A percentile compares a stretch with the other conserved stretches of the same genome.
Conservation (phyloP, 2,113 vertebrate species). For the Pseudopodoces humilis region DNA sequence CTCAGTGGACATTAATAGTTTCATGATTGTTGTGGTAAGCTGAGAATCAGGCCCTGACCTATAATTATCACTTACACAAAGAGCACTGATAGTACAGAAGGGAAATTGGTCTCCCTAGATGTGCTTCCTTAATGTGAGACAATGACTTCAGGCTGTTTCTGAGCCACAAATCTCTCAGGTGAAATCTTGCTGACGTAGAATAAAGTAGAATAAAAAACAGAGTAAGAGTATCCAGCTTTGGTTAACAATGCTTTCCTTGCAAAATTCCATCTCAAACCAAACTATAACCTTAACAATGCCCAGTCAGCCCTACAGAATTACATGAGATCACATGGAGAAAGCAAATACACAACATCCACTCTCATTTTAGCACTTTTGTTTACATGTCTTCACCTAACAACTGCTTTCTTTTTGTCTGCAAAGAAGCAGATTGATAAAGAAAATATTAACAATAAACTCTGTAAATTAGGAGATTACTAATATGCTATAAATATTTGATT, state of each 20-base stretch:
- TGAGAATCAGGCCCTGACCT: constrained; percentile 42
- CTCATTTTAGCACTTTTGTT: not conserved
- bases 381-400: not conserved
- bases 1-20: not conserved
- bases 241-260: constrained; percentile 34
- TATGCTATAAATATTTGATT: not conserved
- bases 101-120: constrained; percentile 43
- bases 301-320: not conserved
- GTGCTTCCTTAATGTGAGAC: constrained; percentile 23
- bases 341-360: not conserved
- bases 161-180: constrained; percentile 43
- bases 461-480: not conserved
- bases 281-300: not conserved
- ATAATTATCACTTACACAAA: constrained; percentile 57
- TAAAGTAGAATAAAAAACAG: constrained; percentile 30
- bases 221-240: constrained; percentile 6
- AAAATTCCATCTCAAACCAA: not conserved
- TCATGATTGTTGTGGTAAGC: not conserved
- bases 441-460: not conserved
- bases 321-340: not conserved
- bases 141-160: constrained; percentile 65
- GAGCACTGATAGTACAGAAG: constrained; percentile 45
- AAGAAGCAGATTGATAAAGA: not conserved
- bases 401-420: not conserved
- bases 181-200: constrained; percentile 53